Percentiles rank a stretch among this genome's conserved stretches.
These are phyloP conservation scores for Pycnomerus fuliginosus DNA, from an alignment of 2,888 invertebrate species.

Conservation along the genomic window DNA sequence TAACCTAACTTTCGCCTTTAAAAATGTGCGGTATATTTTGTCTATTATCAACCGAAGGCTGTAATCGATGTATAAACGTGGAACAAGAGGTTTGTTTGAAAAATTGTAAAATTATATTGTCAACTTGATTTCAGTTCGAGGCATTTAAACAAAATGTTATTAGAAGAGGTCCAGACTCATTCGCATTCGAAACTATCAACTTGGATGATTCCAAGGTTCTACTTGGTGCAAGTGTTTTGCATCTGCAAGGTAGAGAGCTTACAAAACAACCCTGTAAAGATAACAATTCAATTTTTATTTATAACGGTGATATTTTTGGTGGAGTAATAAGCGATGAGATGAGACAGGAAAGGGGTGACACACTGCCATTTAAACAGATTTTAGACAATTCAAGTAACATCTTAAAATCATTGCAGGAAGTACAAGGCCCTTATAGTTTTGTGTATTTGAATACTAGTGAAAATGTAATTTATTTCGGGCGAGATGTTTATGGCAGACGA, in stretches of 20 bases:
- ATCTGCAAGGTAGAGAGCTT: slow-evolving; percentile 74
- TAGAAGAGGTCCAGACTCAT: slow-evolving; percentile 62
- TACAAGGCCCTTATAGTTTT: slow-evolving; percentile 84
- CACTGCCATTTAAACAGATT: slow-evolving; percentile 54
- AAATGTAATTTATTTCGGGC: slow-evolving; percentile 71
- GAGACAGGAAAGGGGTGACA: slow-evolving; percentile 55
- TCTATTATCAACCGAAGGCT: slow-evolving; percentile 10
- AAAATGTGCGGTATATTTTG: slow-evolving; percentile 45
- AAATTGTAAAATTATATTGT: slow-evolving; percentile 1
- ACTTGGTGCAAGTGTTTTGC: slow-evolving; percentile 65
- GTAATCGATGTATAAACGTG: not conserved
- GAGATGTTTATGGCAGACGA: slow-evolving; percentile 84
- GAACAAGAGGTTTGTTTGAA: slow-evolving; percentile 2
- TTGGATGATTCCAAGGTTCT: slow-evolving; percentile 32
- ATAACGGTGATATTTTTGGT: slow-evolving; percentile 88
- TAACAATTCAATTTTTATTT: slow-evolving; percentile 67
- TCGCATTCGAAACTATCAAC: slow-evolving; percentile 26
- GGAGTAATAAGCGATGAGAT: slow-evolving; percentile 40
- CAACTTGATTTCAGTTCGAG: slow-evolving; percentile 36
- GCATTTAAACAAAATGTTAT: slow-evolving; percentile 45
- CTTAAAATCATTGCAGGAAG: slow-evolving; percentile 53
- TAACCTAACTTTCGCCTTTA: no score
- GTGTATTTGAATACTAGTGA: slow-evolving; percentile 67
- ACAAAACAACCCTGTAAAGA: slow-evolving; percentile 69
- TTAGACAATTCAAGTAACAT: slow-evolving; percentile 43